These are phyloP conservation scores for Buteo buteo DNA, from an alignment of 2,113 vertebrate species.

Conservation along the genomic window DNA sequence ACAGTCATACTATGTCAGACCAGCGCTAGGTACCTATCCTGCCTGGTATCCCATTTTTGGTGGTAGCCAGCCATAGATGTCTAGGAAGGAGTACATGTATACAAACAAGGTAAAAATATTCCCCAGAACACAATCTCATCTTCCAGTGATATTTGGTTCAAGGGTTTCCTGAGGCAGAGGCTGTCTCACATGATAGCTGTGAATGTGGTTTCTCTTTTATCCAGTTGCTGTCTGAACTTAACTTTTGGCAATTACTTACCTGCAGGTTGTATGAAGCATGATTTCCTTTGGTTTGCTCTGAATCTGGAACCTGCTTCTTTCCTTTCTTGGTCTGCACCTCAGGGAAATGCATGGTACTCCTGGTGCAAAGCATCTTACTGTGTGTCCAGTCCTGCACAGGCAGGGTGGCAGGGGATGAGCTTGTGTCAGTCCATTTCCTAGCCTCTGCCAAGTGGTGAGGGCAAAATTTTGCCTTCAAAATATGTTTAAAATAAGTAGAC, in stretches of 20 bases:
- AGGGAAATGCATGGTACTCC: neutral
- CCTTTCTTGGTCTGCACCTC: neutral
- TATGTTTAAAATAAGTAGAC: conserved; percentile 18
- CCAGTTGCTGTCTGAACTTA: neutral
- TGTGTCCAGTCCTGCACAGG: neutral
- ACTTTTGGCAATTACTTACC: neutral
- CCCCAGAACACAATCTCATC: neutral
- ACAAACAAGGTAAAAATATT: neutral
- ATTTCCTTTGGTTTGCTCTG: neutral
- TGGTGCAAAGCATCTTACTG: neutral
- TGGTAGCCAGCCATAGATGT: neutral
- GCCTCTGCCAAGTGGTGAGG: neutral
- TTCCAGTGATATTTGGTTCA: neutral
- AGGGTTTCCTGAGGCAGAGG: neutral
- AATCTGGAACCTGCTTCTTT: neutral
- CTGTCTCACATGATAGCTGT: neutral
- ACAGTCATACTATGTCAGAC: neutral
- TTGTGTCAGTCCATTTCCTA: neutral
- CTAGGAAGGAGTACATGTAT: neutral
- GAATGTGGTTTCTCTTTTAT: neutral
- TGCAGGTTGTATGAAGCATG: neutral
- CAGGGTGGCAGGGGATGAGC: neutral
- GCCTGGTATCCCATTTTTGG: too few relatives aligned
- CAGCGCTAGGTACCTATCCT: too few relatives aligned
- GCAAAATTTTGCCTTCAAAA: conserved; percentile 9